A percentile compares a stretch with the other conserved stretches of the same genome.
These are phyloP conservation scores for Pegoplata infirma DNA, from an alignment of 2,888 invertebrate species.

Conservation along the genomic window DNA sequence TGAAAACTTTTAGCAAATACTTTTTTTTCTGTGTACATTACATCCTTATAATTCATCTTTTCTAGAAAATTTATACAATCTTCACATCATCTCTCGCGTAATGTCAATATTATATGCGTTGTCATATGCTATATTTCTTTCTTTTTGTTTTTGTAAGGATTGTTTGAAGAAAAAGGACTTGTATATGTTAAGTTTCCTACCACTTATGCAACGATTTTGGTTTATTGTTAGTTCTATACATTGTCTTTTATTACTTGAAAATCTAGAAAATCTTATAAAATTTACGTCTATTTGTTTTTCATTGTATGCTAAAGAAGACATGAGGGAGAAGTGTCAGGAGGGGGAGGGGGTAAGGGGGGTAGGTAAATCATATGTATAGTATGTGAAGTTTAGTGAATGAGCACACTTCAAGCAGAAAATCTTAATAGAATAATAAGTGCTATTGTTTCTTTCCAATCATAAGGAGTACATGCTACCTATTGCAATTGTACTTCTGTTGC, in stretches of 20 bases:
- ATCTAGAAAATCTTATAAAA: conserved; percentile 22
- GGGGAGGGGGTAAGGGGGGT: background rate
- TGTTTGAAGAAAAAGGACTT: conserved; percentile 20
- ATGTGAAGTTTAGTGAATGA: conserved; percentile 55
- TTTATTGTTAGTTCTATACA: conserved; percentile 52
- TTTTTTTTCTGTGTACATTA: too few relatives aligned
- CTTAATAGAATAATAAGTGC: conserved; percentile 76
- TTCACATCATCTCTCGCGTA: conserved; percentile 66
- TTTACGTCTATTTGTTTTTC: conserved; percentile 50
- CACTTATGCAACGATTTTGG: conserved; percentile 55
- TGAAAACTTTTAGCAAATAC: too few relatives aligned
- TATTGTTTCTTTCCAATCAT: conserved; percentile 70
- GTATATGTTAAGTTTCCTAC: conserved; percentile 43
- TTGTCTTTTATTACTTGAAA: conserved; percentile 42
- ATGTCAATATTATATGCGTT: conserved; percentile 71
- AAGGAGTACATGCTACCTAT: too few relatives aligned
- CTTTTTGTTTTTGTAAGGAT: too few relatives aligned
- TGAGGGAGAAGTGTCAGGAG: background rate
- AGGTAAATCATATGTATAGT: conserved; percentile 67
- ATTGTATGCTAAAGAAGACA: conserved; percentile 2
- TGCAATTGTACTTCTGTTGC: background rate
- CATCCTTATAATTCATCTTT: background rate
- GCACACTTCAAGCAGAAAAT: conserved; percentile 73
- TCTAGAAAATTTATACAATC: background rate
- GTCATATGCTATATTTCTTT: conserved; percentile 55